These are phyloP conservation scores for Tiliqua scincoides DNA, from an alignment of 2,113 vertebrate genomes.

Conservation along the genomic window DNA sequence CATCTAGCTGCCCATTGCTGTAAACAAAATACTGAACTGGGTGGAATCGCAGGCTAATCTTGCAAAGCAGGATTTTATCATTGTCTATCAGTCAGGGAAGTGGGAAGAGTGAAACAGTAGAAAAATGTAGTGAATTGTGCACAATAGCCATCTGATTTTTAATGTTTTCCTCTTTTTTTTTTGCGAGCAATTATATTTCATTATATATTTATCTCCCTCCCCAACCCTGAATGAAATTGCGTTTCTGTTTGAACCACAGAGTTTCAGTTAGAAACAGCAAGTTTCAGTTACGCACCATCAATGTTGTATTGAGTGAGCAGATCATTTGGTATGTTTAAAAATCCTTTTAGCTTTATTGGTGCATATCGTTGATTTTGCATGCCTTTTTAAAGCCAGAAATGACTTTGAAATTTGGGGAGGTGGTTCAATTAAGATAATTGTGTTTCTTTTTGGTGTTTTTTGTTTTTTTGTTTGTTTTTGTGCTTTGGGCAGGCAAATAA, in stretches of 20 bases:
- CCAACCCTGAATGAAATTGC: not conserved
- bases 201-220: not conserved
- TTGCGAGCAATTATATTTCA: not conserved
- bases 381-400: not conserved
- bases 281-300: not conserved
- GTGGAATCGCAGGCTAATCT: not conserved
- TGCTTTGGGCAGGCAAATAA: not conserved
- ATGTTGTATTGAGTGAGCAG: rapidly evolving
- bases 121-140: not conserved
- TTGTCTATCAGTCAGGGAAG: not conserved
- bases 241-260: not conserved
- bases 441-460: not conserved
- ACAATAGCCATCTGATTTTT: not conserved
- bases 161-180: not conserved
- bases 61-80: not conserved
- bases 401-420: not conserved
- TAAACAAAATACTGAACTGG: not conserved
- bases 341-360: rapidly evolving
- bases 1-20: not conserved
- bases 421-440: not conserved
- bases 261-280: rapidly evolving
- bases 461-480: no score
- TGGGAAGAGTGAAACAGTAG: not conserved
- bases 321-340: rapidly evolving
- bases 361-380: not conserved